Percentiles rank a stretch among this genome's conserved stretches.
Conservation (phyloP, 2,888 invertebrate species). For the Netelia melanura region DNA sequence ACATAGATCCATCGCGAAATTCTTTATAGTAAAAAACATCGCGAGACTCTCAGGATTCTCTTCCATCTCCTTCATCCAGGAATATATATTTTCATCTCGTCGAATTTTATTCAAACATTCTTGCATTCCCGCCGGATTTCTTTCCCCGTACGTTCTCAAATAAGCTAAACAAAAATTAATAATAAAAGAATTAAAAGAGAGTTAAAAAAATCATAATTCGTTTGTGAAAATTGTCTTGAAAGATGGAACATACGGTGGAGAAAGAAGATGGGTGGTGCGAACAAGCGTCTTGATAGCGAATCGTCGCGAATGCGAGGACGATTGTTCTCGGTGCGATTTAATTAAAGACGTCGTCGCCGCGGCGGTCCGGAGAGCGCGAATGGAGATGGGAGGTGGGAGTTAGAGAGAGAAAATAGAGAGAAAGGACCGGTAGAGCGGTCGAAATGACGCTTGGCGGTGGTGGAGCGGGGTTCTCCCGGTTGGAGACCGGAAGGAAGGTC, state of each 20-base stretch:
- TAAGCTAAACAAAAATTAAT: no score
- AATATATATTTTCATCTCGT: no score
- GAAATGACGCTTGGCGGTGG: constrained; percentile 63
- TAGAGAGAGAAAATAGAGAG: constrained; percentile 42
- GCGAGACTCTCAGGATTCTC: constrained; percentile 17
- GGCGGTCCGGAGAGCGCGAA: constrained; percentile 66
- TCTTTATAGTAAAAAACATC: neutral
- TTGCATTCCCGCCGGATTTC: no score
- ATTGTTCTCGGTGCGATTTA: constrained; percentile 72
- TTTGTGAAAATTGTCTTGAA: no score
- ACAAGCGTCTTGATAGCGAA: neutral
- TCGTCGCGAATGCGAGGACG: neutral
- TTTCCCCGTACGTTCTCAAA: no score
- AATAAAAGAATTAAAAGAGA: no score
- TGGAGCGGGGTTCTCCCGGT: constrained; percentile 56
- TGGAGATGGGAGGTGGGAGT: constrained; percentile 40
- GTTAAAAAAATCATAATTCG: no score
- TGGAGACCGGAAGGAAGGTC: constrained; percentile 83
- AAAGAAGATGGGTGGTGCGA: neutral
- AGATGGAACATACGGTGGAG: neutral
- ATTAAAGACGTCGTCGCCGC: constrained; percentile 78
- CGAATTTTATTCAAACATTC: no score
- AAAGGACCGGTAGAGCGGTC: constrained; percentile 40
- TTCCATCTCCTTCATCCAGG: no score
- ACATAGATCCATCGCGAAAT: constrained; percentile 24